Base-by-base conservation (phyloP, 2,113 vertebrate species). In the Oophaga pumilio region DNA sequence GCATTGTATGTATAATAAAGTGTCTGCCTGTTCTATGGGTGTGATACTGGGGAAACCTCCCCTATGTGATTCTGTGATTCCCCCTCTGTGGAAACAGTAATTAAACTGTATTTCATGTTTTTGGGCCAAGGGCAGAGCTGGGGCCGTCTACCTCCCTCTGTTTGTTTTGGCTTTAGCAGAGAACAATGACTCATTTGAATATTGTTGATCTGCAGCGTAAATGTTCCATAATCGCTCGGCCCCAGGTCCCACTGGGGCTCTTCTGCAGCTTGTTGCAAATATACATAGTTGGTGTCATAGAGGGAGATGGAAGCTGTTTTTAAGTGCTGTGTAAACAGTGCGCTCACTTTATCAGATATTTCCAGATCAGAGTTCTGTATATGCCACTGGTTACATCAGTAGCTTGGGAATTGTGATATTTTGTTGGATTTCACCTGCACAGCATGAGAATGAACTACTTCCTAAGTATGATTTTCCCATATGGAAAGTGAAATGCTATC, bases 101-200 rank as follows among this genome's bases (percentile, higher is more conserved):
- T 88, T 88, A 83, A 88, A 88, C 76, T 84, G 73, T 77, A 77
- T 66, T 88, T 84, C 71, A 88, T 88, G 87, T 88, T 71, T 33
- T 83, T 68, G 20, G 87, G 87, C 87, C 87, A 88, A 88, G 80
- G 81, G 80, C 80, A 84, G 81, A 76, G 60, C 71, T 82, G 73
- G 26, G 87, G 73, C 73, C 73, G 12, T 68, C 80, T 84, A 73
- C 71, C 49, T 77, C 78, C 78, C 87, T 88, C 49, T 43, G 73
- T 88, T 88, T 88, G 52, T 84, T 88, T 88, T 88, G 87, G 87
- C 87, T 88, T 24, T 11, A 15, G 69, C 26, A 17, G 52, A 59
- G 73, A 68, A 88, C 81, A 88, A 84, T 88, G 87, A 88, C 80
- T 88, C 87, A 84, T 88, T 88, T 88, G 24, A 84, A 88, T 88